Evolutionary conservation across 2,113 vertebrate genomes (phyloP).

Genomic region (Bothrops jararaca): DNA sequence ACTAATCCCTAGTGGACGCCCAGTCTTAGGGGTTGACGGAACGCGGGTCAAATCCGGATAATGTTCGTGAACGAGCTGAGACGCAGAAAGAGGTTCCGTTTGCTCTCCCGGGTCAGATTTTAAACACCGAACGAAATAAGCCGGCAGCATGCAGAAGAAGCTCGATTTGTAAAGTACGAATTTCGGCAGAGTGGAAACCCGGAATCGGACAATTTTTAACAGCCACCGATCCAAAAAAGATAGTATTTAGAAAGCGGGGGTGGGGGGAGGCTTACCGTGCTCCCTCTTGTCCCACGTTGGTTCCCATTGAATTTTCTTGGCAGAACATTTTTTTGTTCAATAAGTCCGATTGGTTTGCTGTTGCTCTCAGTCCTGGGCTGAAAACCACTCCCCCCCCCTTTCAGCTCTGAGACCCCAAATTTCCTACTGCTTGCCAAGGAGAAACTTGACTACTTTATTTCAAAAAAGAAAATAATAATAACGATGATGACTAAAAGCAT

Average conservation of each 20-base stretch:
- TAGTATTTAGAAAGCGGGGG: no score
- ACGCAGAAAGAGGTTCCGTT: not conserved
- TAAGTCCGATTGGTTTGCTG: conserved; percentile 28
- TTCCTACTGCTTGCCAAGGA: conserved; percentile 3
- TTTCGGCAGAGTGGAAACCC: not conserved
- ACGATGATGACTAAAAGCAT: conserved; percentile 52
- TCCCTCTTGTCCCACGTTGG: not conserved
- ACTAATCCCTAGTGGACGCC: not conserved
- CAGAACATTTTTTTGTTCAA: not conserved
- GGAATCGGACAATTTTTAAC: not conserved
- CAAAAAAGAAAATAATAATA: conserved; percentile 30
- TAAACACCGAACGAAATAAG: not conserved
- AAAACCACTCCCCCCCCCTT: not conserved
- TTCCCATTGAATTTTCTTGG: conserved; percentile 7
- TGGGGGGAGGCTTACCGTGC: conserved; percentile 33
- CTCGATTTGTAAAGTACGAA: not conserved
- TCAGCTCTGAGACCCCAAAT: not conserved
- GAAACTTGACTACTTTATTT: conserved; percentile 53
- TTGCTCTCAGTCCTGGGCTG: not conserved
- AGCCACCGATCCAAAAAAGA: not conserved
- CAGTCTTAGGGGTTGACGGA: not conserved
- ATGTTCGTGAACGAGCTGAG: not conserved
- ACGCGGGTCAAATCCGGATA: not conserved
- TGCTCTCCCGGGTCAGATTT: not conserved
- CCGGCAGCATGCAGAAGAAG: not conserved